Evolutionary conservation across 1,140 invertebrate genomes (phyloP).

Genomic region (Arion vulgaris): DNA sequence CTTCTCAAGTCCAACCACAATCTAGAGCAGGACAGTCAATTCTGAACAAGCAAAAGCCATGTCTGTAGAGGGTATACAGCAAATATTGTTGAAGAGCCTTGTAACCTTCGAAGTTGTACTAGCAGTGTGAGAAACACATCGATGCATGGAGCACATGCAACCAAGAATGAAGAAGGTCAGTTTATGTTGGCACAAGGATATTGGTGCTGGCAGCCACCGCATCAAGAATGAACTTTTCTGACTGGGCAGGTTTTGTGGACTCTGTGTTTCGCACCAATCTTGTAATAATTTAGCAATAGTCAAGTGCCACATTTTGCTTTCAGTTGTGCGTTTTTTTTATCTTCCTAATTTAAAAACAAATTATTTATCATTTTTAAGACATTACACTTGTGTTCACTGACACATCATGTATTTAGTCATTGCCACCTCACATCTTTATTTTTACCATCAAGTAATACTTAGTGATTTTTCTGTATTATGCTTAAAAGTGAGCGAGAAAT

Average conservation of each 20-base stretch:
- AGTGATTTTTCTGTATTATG: no score
- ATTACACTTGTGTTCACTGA: neutral
- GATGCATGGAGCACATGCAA: neutral
- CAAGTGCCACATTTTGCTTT: neutral
- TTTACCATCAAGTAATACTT: neutral
- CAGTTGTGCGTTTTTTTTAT: neutral
- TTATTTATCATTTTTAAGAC: neutral
- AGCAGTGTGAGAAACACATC: neutral
- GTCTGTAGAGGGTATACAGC: neutral
- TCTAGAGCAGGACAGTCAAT: no score
- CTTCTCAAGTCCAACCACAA: no score
- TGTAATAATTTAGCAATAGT: neutral
- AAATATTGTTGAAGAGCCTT: neutral
- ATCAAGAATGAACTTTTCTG: slow-evolving; percentile 17
- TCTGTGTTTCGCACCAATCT: slow-evolving; percentile 28
- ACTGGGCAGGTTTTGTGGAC: slow-evolving; percentile 28
- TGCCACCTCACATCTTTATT: neutral
- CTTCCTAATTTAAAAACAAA: no score
- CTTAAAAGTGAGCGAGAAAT: no score
- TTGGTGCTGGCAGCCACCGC: neutral
- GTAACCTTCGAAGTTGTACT: neutral
- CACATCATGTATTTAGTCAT: neutral
- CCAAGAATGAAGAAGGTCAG: neutral
- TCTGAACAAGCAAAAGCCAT: no score
- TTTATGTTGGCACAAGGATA: neutral